phyloP scores from a whole-genome alignment of 2,888 invertebrate genomes.

The Cryptophagus acutangulus region DNA sequence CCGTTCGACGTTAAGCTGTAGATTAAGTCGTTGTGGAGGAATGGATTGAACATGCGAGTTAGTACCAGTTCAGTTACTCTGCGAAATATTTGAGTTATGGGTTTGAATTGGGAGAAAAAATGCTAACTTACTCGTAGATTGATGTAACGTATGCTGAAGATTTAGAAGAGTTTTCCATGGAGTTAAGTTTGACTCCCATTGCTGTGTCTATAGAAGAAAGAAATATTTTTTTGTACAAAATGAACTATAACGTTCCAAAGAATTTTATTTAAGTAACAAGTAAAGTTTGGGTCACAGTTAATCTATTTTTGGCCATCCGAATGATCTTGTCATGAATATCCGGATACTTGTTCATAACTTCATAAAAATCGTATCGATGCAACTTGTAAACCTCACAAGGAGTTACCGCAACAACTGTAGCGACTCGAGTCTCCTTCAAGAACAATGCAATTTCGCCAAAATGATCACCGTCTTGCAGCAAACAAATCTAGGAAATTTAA shows the following conservation, averaged over 20 bases:
- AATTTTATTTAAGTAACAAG: too few relatives aligned
- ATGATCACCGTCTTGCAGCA: conserved; percentile 1
- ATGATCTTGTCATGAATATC: too few relatives aligned
- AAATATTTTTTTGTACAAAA: too few relatives aligned
- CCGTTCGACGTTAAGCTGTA: conserved; percentile 46
- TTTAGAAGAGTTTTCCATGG: conserved; percentile 37
- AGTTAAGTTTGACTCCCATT: conserved; percentile 53
- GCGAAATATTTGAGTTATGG: conserved; percentile 6
- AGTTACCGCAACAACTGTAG: neutral
- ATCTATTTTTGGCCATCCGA: too few relatives aligned
- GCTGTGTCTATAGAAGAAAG: too few relatives aligned
- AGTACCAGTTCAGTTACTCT: conserved; percentile 17
- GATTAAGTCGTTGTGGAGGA: conserved; percentile 49
- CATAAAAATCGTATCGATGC: neutral
- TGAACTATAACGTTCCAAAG: too few relatives aligned
- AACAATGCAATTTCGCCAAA: conserved; percentile 3
- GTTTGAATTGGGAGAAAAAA: neutral
- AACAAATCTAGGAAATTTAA: too few relatives aligned
- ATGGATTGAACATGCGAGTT: conserved; percentile 40
- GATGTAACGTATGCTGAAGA: conserved; percentile 49
- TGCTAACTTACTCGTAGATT: conserved; percentile 40
- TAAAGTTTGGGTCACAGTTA: too few relatives aligned
- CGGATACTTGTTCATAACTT: neutral
- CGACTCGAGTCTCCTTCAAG: neutral
- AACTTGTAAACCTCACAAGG: neutral